Conservation (phyloP, 2,888 invertebrate genomes). For the Drosophila differens region DNA sequence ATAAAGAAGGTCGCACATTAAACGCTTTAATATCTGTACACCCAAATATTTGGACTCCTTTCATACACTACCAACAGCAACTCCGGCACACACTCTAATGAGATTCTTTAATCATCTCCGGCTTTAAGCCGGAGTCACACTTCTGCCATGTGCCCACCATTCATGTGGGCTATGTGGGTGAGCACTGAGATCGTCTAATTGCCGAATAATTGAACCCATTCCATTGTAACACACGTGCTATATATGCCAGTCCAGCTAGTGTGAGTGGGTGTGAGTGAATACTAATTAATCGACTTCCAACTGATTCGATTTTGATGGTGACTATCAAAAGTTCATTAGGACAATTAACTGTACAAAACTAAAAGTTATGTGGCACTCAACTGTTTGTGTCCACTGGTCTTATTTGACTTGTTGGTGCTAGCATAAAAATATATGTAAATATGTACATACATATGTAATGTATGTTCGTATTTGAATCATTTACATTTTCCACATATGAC, state of each 20-base stretch:
- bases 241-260: conserved; percentile 18
- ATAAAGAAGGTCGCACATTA: conserved; percentile 71
- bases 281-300: conserved; percentile 80
- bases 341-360: conserved; percentile 65
- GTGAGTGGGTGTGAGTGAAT: conserved; percentile 36
- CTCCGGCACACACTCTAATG: conserved; percentile 13
- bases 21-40: conserved; percentile 72
- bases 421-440: background rate
- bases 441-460: background rate
- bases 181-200: conserved; percentile 65
- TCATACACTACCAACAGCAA: background rate
- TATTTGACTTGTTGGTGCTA: conserved; percentile 19
- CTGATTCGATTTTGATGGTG: conserved; percentile 79
- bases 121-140: conserved; percentile 29
- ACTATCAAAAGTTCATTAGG: conserved; percentile 79
- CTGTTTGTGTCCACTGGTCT: conserved; percentile 9
- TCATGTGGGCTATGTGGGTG: conserved; percentile 12
- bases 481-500: background rate
- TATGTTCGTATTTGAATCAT: background rate
- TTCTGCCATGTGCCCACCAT: conserved; percentile 36
- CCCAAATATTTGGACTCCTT: conserved; percentile 70
- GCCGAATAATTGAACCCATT: conserved; percentile 71
- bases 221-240: conserved; percentile 69
- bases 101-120: conserved; percentile 22
- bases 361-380: conserved; percentile 42